A percentile compares a stretch with the other conserved stretches of the same genome.
Conservation (phyloP, 2,113 vertebrate species). For the Cyanistes caeruleus region DNA sequence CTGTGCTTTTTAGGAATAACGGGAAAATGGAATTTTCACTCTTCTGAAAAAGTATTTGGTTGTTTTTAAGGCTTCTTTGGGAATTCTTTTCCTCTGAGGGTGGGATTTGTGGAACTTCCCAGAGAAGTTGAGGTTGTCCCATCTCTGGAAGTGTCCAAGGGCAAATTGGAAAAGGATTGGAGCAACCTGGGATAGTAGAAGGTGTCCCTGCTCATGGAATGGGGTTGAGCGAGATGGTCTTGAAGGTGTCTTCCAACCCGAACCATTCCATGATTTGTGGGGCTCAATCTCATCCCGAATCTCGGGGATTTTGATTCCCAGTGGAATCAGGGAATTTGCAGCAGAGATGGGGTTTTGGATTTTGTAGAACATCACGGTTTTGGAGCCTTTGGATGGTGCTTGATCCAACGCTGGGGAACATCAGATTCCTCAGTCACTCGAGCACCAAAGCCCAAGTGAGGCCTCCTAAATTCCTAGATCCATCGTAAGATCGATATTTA, state of each 20-base stretch:
- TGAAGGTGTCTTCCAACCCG: not conserved
- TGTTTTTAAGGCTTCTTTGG: not conserved
- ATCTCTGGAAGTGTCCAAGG: not conserved
- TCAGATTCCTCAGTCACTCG: not conserved
- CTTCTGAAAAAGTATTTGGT: not conserved
- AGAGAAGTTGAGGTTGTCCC: not conserved
- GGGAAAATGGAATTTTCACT: not conserved
- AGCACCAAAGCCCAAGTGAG: not conserved
- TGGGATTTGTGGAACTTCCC: not conserved
- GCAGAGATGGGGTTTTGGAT: not conserved
- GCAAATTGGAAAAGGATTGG: not conserved
- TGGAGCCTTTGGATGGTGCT: not conserved
- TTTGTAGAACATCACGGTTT: accelerated
- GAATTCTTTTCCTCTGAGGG: not conserved
- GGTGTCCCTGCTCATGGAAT: not conserved
- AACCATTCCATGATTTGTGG: not conserved
- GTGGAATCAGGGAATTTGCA: accelerated
- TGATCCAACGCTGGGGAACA: accelerated
- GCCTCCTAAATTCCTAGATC: not conserved
- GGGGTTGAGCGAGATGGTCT: accelerated
- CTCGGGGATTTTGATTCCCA: not conserved
- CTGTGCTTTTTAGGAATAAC: not conserved
- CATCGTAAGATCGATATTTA: not conserved
- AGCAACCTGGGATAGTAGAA: not conserved
- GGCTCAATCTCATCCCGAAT: not conserved